A percentile compares a stretch with the other conserved stretches of the same genome.
phyloP scores from a whole-genome alignment of 1,140 invertebrate species.

The Pteromalus puparum region DNA sequence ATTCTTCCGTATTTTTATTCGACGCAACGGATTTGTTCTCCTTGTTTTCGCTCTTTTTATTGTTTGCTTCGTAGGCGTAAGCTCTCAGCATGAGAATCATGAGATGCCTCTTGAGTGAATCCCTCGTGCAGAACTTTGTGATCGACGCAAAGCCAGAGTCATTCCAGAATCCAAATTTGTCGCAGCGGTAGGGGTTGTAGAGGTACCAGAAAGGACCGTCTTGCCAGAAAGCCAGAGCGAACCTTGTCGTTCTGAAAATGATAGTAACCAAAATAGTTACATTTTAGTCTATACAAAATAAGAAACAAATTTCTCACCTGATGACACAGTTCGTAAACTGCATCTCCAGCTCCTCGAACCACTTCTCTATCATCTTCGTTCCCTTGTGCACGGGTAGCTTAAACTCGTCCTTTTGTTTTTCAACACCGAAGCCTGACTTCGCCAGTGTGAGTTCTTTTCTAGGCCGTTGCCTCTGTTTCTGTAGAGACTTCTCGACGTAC shows the following conservation, averaged over 20 bases:
- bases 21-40: neutral
- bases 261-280: neutral
- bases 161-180: conserved; percentile 64
- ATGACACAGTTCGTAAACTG: conserved; percentile 63
- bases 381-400: conserved; percentile 50
- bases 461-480: conserved; percentile 10
- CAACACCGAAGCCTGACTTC: conserved; percentile 53
- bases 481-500: conserved; percentile 55
- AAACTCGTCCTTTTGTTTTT: conserved; percentile 52
- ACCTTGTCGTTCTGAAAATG: conserved; percentile 57
- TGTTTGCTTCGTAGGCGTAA: conserved; percentile 52
- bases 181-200: conserved; percentile 68
- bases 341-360: conserved; percentile 59
- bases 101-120: conserved; percentile 62
- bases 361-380: conserved; percentile 58
- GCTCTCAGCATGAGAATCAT: conserved; percentile 63
- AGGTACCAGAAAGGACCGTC: conserved; percentile 68
- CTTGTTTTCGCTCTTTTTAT: neutral
- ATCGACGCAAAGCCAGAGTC: conserved; percentile 63
- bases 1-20: neutral
- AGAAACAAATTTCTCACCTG: neutral
- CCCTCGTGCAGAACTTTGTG: conserved; percentile 63
- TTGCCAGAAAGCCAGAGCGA: conserved; percentile 66
- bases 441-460: conserved; percentile 61
- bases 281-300: neutral